Evolutionary conservation across 2,888 invertebrate species (phyloP), one percentile per base, ranked within the genome.

Genomic region (Drosophila lacicola): DNA sequence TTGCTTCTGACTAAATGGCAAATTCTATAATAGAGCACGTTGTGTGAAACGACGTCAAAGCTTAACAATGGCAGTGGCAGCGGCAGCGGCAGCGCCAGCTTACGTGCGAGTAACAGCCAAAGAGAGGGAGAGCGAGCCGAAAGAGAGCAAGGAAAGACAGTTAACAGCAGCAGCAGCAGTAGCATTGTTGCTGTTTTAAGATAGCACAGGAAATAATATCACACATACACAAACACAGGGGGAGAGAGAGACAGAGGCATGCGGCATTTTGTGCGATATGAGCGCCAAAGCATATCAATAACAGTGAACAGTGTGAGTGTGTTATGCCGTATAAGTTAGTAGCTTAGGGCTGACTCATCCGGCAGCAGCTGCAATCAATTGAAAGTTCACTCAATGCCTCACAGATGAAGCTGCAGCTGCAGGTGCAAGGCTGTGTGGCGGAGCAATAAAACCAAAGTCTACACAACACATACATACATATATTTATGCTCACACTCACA

Each of bases 1-100:
- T 89, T 87, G 80, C 84, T 86, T 88, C 83, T 78, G 80, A 90
- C 90, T 88, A 83, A 90, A 89, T 83, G 81, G 82, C 80, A 80
- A 87, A 75, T 66, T 80, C 69, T 71, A 69, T 73, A 63, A 67
- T 57, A 75, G 61, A 68, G 36, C 58, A 57, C 53, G 50, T 60
- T 58, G 44, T 68, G 68, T 55, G 56, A 55, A 70, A 57, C 71
- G 64, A 64, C 70, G 70, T n/a, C 70, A 56, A 54, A 71, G 71
- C 62, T 66, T 55, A 71, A 37, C 51, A 62, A 29, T 29, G 8
- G 55, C 49, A 54, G 25, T 36, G 41, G 45, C 54, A 42, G 53
- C 29, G 25, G 47, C 49, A 17, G 17, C 17, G 17, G 21, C 57
- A 57, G 42, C 51, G 46, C 9, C 29, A 47, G 53, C 53, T 53